Base-by-base conservation (phyloP, 2,113 vertebrate genomes). In the Platysternon megacephalum region DNA sequence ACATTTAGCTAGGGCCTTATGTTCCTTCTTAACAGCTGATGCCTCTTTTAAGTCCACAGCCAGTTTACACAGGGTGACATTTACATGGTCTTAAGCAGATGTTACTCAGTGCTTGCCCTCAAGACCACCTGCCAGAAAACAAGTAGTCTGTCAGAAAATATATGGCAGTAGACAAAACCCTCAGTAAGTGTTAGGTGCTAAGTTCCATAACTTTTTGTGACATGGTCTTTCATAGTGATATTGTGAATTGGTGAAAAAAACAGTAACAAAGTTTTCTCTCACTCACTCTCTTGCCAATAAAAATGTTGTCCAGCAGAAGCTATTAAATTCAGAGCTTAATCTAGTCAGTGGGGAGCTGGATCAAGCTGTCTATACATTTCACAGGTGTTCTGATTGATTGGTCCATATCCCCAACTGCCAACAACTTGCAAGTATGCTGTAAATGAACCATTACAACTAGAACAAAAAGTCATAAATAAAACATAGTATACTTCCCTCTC, bases 91-190 rank as follows among this genome's bases (percentile, higher is more conserved):
- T 82, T 88, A 84, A 87, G 46, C 48, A 65, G 89, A 93, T 78
- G 48, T 89, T 86, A 91, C 49, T 78, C 39, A 4, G 1, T 91
- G 56, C 87, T 93, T 92, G 76, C 68, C 55, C 39, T 84, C 84
- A 61, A 68, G 78, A 78, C 42, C 92, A 93, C 92, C 42, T 92
- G 91, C 88, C 92, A 94, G 83, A 91, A 93, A 96, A 95, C 84
- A 94, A 96, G 81, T 80, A 0, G 2, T 58, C 93, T 91, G 6
- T 46, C 82, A 84, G 1, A 0, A 89, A 5, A 58, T 55, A 11
- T 78, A 82, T 24, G 48, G 48, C 65, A 79, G 72, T 13, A 87
- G n/a, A 48, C 8, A 79, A 85, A 92, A 49, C 42, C 32, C 2
- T 0, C 28, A 4, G 44, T 49, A 52, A 39, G 52, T 17, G 22